A percentile compares a stretch with the other conserved stretches of the same genome.
These are phyloP conservation scores for human DNA, from an alignment of 2,113 vertebrate genomes.

Conservation along the genomic window GRCh38 chr1:221669001-221669500, in stretches of 20 bases:
- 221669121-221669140: neutral
- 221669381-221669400: neutral
- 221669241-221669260: neutral
- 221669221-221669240: neutral
- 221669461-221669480: neutral
- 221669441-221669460: neutral
- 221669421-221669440: neutral
- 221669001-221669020: neutral
- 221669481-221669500: neutral
- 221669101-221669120: neutral
- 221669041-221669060: neutral
- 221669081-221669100: neutral
- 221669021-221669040: neutral
- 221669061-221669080: neutral
- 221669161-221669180: neutral
- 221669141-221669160: neutral
- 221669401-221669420: neutral
- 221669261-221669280: neutral
- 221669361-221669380: neutral
- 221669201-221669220: neutral
- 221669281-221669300: neutral
- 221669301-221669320: neutral
- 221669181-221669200: neutral
- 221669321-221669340: neutral
- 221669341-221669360: neutral